phyloP scores from a whole-genome alignment of 2,888 invertebrate genomes.

The Frankliniella fusca region DNA sequence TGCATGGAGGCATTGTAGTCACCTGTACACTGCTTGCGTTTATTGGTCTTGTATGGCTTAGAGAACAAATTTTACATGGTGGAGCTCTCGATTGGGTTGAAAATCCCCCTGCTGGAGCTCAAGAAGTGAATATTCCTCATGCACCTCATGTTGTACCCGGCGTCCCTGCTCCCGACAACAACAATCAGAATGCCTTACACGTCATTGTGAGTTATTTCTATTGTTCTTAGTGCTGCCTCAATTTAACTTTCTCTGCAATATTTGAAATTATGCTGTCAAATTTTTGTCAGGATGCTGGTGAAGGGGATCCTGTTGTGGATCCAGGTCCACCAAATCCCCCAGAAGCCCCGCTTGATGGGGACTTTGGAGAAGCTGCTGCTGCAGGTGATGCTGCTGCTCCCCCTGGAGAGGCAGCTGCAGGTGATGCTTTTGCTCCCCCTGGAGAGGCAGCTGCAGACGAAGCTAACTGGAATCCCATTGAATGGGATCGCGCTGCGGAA shows the following conservation, averaged over 20 bases:
- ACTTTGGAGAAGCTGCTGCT: slow-evolving; percentile 33
- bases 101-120: slow-evolving; percentile 38
- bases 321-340: slow-evolving; percentile 35
- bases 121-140: slow-evolving; percentile 43
- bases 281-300: slow-evolving; percentile 40
- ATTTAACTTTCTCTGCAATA: background rate
- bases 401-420: slow-evolving; percentile 49
- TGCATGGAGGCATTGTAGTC: slow-evolving; percentile 95
- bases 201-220: slow-evolving; percentile 9
- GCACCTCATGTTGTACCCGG: slow-evolving; percentile 32
- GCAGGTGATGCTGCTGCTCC: slow-evolving; percentile 46
- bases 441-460: slow-evolving; percentile 57
- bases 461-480: slow-evolving; percentile 96
- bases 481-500: slow-evolving; percentile 96
- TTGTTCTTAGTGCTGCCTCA: slow-evolving; percentile 32
- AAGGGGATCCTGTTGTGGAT: slow-evolving; percentile 38
- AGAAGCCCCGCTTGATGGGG: slow-evolving; percentile 30
- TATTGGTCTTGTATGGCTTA: slow-evolving; percentile 93
- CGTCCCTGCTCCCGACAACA: slow-evolving; percentile 9
- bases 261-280: slow-evolving; percentile 40
- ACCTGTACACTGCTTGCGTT: slow-evolving; percentile 93
- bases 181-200: background rate
- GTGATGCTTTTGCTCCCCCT: slow-evolving; percentile 62
- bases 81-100: slow-evolving; percentile 97
- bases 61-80: slow-evolving; percentile 96